Conservation (phyloP, 2,888 invertebrate species). For the Caenorhabditis uteleia region DNA sequence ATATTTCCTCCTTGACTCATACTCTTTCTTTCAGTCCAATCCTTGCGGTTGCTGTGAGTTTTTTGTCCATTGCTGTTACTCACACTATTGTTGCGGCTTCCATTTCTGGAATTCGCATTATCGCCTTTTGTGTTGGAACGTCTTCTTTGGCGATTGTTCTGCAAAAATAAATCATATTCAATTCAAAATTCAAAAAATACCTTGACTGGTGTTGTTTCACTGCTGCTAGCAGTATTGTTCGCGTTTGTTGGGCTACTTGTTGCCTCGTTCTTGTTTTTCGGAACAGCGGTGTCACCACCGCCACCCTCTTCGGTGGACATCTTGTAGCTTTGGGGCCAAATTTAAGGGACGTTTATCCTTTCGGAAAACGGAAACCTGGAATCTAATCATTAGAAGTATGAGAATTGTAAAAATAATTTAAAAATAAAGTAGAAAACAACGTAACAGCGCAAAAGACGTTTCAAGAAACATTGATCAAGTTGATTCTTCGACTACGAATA, state of each 20-base stretch:
- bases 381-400: not conserved
- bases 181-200: not conserved
- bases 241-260: constrained; percentile 23
- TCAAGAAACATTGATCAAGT: not conserved
- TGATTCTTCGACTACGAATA: too few relatives aligned
- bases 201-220: not conserved
- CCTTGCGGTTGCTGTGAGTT: constrained; percentile 34
- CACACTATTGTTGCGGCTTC: constrained; percentile 41
- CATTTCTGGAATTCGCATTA: constrained; percentile 33
- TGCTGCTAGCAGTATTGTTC: constrained; percentile 1
- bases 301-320: constrained; percentile 33
- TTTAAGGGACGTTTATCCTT: constrained; percentile 14
- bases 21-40: constrained; percentile 49
- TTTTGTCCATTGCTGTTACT: constrained; percentile 20
- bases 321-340: constrained; percentile 31
- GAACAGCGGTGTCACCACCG: constrained; percentile 28
- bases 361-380: constrained; percentile 2
- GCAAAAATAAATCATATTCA: too few relatives aligned
- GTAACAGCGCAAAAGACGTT: not conserved
- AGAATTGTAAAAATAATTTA: not conserved
- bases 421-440: not conserved
- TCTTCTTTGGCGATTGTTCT: constrained; percentile 42
- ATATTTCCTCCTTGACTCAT: constrained; percentile 40
- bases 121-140: constrained; percentile 49
- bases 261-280: constrained; percentile 23